These are phyloP conservation scores for Nomia melanderi DNA, from an alignment of 1,140 invertebrate species.

Conservation along the genomic window DNA sequence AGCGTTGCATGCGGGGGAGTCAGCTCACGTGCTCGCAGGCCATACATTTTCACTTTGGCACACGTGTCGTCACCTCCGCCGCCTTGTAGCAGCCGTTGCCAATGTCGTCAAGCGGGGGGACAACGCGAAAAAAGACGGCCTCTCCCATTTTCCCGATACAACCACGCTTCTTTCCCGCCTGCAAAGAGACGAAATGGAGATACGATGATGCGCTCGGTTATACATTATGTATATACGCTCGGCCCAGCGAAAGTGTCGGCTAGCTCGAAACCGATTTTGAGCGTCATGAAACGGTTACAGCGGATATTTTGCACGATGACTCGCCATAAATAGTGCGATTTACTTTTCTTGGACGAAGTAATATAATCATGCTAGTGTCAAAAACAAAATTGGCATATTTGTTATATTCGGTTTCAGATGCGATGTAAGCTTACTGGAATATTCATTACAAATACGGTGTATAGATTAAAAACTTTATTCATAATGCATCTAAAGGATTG, in stretches of 20 bases:
- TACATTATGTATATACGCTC: slow-evolving; percentile 64
- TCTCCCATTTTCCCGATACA: slow-evolving; percentile 56
- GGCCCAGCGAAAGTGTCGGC: background rate
- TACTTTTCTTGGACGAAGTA: background rate
- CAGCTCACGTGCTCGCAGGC: slow-evolving; percentile 75
- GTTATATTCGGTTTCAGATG: too few relatives aligned
- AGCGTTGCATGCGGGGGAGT: slow-evolving; percentile 59
- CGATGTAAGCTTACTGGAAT: too few relatives aligned
- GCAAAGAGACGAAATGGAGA: slow-evolving; percentile 62
- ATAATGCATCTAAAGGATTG: too few relatives aligned
- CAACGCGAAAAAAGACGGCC: slow-evolving; percentile 35
- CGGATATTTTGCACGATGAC: background rate
- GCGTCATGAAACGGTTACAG: slow-evolving; percentile 24
- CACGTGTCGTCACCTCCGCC: slow-evolving; percentile 79
- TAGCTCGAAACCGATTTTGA: slow-evolving; percentile 66
- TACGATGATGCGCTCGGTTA: slow-evolving; percentile 68
- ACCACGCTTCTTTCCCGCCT: slow-evolving; percentile 36
- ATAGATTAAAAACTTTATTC: too few relatives aligned
- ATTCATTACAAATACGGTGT: too few relatives aligned
- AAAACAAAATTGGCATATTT: too few relatives aligned
- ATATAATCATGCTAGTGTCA: background rate
- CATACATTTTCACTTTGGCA: slow-evolving; percentile 82
- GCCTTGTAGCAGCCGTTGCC: slow-evolving; percentile 72
- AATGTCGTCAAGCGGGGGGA: slow-evolving; percentile 44
- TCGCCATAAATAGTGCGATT: background rate